Conservation (phyloP, 2,888 invertebrate genomes). For the Liposcelis brunnea region DNA sequence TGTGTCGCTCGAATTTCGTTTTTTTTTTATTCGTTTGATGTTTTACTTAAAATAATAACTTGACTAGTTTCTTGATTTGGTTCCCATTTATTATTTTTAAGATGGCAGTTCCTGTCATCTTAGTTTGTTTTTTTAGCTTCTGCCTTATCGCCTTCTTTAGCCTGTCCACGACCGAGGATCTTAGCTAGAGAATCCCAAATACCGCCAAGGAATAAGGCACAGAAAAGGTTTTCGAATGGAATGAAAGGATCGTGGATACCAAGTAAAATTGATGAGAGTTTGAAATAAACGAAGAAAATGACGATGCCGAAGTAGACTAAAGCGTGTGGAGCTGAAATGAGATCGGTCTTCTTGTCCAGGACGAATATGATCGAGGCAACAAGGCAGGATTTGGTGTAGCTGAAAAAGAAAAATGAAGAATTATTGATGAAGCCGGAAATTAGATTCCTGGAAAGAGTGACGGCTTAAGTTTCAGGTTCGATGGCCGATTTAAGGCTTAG, state of each 20-base stretch:
- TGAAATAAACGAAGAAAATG: constrained; percentile 93
- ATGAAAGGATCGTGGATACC: constrained; percentile 98
- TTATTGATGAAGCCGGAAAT: neutral
- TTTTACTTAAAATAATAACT: too few species aligned
- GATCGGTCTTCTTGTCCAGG: constrained; percentile 88
- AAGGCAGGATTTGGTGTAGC: constrained; percentile 91
- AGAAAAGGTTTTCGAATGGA: constrained; percentile 96
- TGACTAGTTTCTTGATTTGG: too few species aligned
- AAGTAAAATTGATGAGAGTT: constrained; percentile 84
- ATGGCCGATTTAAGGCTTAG: too few species aligned
- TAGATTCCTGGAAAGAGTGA: constrained; percentile 1
- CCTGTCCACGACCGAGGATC: constrained; percentile 65
- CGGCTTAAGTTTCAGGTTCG: too few species aligned
- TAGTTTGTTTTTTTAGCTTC: constrained; percentile 71
- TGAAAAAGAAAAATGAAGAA: constrained; percentile 30
- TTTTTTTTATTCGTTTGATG: too few species aligned
- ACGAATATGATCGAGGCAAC: constrained; percentile 93
- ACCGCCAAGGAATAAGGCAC: constrained; percentile 92
- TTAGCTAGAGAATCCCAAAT: constrained; percentile 94
- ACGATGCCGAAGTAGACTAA: constrained; percentile 95
- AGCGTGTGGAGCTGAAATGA: constrained; percentile 91
- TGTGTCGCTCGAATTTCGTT: too few species aligned
- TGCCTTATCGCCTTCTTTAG: constrained; percentile 57
- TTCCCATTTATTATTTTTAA: too few species aligned
- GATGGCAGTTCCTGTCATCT: constrained; percentile 16